Conservation (phyloP, 2,797 vertebrate species). For the Microchirus variegatus region DNA sequence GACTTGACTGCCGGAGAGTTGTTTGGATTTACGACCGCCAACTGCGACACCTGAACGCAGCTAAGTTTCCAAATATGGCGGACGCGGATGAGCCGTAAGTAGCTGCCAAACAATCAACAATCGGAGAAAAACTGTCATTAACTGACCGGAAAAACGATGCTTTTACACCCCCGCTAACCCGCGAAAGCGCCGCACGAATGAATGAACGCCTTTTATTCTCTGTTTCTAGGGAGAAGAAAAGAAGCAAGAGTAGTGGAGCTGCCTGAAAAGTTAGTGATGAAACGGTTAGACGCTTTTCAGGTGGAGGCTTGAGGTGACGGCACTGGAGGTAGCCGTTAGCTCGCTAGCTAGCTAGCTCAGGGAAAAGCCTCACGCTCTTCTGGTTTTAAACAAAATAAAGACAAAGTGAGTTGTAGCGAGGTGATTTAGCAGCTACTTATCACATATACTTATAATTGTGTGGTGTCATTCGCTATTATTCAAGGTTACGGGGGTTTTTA, state of each 20-base stretch:
- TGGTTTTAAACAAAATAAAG: too few relatives aligned
- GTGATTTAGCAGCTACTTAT: too few relatives aligned
- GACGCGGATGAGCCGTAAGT: slow-evolving; percentile 93
- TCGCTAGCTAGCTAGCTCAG: too few relatives aligned
- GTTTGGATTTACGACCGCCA: slow-evolving; percentile 14
- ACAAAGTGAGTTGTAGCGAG: too few relatives aligned
- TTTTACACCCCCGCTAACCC: slow-evolving; percentile 57
- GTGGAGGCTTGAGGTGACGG: slow-evolving; percentile 70
- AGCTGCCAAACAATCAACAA: slow-evolving; percentile 62
- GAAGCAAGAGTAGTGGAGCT: slow-evolving; percentile 96
- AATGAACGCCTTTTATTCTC: slow-evolving; percentile 95
- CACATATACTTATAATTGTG: too few relatives aligned
- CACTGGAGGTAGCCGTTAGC: background rate
- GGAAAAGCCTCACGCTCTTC: too few relatives aligned
- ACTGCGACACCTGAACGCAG: slow-evolving; percentile 19
- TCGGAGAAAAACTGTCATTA: slow-evolving; percentile 46
- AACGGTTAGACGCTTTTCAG: slow-evolving; percentile 67
- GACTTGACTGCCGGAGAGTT: accelerated
- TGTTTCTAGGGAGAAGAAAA: slow-evolving; percentile 98
- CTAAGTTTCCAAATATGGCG: slow-evolving; percentile 85
- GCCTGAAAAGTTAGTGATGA: slow-evolving; percentile 94
- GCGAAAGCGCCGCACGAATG: slow-evolving; percentile 82
- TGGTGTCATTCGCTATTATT: too few relatives aligned
- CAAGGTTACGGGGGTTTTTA: too few relatives aligned
- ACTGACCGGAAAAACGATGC: slow-evolving; percentile 58